Evolutionary conservation across 2,888 invertebrate species (phyloP).

Genomic region (Ceramica pisi): DNA sequence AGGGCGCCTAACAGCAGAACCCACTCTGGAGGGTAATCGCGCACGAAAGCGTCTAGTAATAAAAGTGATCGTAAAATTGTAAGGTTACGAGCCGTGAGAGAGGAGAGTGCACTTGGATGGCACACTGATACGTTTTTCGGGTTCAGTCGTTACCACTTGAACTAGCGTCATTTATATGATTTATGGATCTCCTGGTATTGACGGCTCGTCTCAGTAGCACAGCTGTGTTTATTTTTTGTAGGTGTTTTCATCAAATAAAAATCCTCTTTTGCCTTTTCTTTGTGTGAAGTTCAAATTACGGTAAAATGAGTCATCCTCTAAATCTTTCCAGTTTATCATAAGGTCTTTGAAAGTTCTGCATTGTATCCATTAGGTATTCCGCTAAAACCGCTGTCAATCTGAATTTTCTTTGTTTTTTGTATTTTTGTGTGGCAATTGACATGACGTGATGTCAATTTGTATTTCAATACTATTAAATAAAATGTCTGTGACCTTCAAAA

Average conservation of each 20-base stretch:
- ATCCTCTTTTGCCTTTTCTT: not conserved
- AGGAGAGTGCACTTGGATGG: conserved; percentile 88
- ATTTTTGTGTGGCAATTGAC: not conserved
- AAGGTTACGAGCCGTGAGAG: conserved; percentile 88
- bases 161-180: conserved; percentile 79
- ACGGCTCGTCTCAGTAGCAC: conserved; percentile 62
- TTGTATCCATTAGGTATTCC: not conserved
- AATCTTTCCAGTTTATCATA: not conserved
- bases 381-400: not conserved
- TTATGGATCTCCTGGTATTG: conserved; percentile 80
- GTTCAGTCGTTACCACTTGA: conserved; percentile 75
- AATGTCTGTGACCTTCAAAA: too few relatives aligned
- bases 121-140: conserved; percentile 88
- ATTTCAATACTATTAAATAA: not conserved
- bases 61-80: conserved; percentile 90
- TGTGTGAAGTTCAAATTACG: not conserved
- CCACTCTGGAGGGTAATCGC: conserved; percentile 91
- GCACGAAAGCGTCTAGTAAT: conserved; percentile 91
- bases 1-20: conserved; percentile 89
- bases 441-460: not conserved
- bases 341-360: not conserved
- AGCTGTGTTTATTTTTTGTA: conserved; percentile 36
- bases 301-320: not conserved
- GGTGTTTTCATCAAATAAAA: not conserved
- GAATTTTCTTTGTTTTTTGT: not conserved